Conservation (phyloP, 2,113 vertebrate genomes). For the Glaucomys volans region DNA sequence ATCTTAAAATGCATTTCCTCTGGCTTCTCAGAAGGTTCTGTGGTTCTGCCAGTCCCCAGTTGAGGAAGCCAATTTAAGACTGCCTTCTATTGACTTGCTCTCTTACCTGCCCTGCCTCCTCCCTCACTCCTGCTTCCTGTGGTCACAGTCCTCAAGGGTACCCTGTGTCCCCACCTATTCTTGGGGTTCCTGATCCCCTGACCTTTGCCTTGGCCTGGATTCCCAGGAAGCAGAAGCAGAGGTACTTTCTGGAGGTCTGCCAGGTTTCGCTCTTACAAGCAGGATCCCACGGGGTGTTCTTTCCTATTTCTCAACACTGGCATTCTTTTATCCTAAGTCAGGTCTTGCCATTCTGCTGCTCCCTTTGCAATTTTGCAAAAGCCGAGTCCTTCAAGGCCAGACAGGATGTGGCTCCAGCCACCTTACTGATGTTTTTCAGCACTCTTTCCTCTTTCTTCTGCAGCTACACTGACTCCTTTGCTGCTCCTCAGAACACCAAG, state of each 20-base stretch:
- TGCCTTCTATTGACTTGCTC: background rate
- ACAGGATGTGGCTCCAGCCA: background rate
- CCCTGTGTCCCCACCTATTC: too few relatives aligned
- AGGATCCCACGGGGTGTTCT: background rate
- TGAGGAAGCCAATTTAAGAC: background rate
- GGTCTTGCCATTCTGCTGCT: background rate
- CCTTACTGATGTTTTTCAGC: background rate
- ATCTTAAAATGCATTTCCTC: background rate
- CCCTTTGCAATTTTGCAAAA: background rate
- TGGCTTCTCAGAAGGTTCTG: background rate
- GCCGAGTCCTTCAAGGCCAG: too few relatives aligned
- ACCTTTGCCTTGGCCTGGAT: background rate
- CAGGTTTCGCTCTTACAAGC: background rate
- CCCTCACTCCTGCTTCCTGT: background rate
- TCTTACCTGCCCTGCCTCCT: background rate
- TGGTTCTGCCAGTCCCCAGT: background rate
- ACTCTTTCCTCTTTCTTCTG: background rate
- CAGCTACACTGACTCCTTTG: background rate
- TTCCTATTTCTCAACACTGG: background rate
- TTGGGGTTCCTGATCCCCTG: too few relatives aligned
- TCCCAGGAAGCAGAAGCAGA: background rate
- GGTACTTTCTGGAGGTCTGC: too few relatives aligned
- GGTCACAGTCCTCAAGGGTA: background rate
- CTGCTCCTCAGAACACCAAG: background rate
- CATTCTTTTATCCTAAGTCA: background rate